Base-by-base conservation (phyloP, 2,888 invertebrate species). In the Pterostichus madidus region DNA sequence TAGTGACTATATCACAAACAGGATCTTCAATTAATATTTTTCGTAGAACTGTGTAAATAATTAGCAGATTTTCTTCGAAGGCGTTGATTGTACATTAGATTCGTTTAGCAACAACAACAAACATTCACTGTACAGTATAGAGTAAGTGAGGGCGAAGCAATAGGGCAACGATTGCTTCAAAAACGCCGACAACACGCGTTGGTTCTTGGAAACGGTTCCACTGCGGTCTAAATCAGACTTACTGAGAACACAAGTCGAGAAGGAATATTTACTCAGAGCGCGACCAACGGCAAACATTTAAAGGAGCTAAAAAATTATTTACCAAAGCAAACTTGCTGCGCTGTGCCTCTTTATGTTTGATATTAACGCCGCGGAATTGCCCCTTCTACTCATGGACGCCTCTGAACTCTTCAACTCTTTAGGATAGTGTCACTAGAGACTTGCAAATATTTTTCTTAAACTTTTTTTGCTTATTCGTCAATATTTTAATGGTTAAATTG, bases 271-370 rank as follows among this genome's bases (percentile, higher is more conserved):
- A 78, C 78, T 59, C 59, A 59, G 35, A 44, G 32, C 49, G 75
- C 75, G 75, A 75, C 79, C 68, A 35, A 64, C 46, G 46, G 68
- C 79, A 79, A 79, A 79, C 79, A 79, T 79, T 79, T 79, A 79
- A 68, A 79, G 68, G 49, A 68, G 79, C 68, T 79, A 79, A 79
- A 79, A 79, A 79, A 64, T 68, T 79, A 68, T 79, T 68, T 64
- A 79, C 61, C 77, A 77, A 39, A 77, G 77, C 32, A 75, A 75
- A 75, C 75, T 39, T 52, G 13, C 75, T 49, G 49, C 75, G 13
- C 64, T 64, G n/a, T 44, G 73, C n/a, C 75, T 49, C 75, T 75
- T 75, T 75, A 75, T 75, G 75, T 75, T 52, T 75, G 52, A 75
- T 75, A 75, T 75, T 75, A 52, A 75, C 52, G 75, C 75, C 75